These are phyloP conservation scores for Monochamus alternatus DNA, from an alignment of 2,888 invertebrate species.

Conservation along the genomic window DNA sequence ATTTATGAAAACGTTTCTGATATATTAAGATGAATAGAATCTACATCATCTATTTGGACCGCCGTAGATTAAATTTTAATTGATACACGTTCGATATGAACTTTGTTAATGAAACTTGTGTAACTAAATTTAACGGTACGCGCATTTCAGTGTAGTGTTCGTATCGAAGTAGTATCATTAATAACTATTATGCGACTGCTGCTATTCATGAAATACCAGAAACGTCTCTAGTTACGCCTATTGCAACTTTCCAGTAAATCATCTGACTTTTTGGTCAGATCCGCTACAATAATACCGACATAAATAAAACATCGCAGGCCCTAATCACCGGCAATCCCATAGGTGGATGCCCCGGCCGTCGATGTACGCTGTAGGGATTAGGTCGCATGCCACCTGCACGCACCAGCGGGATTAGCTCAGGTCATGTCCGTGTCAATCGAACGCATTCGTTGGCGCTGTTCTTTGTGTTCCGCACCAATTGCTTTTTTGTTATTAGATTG, in stretches of 20 bases:
- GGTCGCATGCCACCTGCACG: slow-evolving; percentile 41
- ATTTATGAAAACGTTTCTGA: no score
- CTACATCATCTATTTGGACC: no score
- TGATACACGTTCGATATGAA: no score
- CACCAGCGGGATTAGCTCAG: slow-evolving; percentile 43
- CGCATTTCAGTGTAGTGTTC: no score
- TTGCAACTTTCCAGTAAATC: not conserved
- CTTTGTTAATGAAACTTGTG: no score
- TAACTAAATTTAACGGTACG: no score
- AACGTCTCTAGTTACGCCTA: not conserved
- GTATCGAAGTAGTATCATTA: not conserved
- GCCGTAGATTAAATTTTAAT: no score
- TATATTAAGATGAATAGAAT: no score
- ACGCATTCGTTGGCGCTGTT: slow-evolving; percentile 43
- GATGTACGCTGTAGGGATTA: slow-evolving; percentile 42
- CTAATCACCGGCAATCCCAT: slow-evolving; percentile 21
- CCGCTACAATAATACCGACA: slow-evolving; percentile 9
- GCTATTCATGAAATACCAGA: not conserved
- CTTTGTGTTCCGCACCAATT: slow-evolving; percentile 20
- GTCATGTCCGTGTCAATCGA: slow-evolving; percentile 46
- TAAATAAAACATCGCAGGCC: slow-evolving; percentile 19
- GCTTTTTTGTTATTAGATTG: slow-evolving; percentile 24
- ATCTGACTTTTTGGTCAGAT: slow-evolving; percentile 11
- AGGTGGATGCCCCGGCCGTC: slow-evolving; percentile 6
- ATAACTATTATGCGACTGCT: not conserved